Percentiles rank a stretch among this genome's conserved stretches.
These are phyloP conservation scores for Centropus bengalensis DNA, from an alignment of 2,113 vertebrate genomes.

Conservation along the genomic window DNA sequence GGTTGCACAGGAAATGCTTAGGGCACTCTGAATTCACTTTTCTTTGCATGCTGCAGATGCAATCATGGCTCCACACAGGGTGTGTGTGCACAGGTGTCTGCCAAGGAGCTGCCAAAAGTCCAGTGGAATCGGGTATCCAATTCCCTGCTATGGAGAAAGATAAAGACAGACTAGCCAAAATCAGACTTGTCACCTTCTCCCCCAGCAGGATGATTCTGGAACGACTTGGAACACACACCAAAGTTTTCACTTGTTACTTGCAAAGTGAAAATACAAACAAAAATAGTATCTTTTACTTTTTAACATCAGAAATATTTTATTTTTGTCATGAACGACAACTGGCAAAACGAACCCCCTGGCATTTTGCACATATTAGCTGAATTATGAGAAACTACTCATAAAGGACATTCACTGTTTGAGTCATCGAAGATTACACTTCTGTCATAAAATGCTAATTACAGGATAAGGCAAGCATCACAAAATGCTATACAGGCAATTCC, in stretches of 20 bases:
- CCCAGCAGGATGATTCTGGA: neutral
- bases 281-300: neutral
- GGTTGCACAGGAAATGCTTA: neutral
- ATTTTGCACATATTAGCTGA: neutral
- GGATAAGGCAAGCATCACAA: neutral
- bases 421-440: neutral
- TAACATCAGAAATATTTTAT: neutral
- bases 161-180: neutral
- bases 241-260: neutral
- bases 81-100: too few relatives aligned
- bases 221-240: neutral
- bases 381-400: neutral
- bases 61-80: neutral
- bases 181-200: neutral
- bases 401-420: neutral
- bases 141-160: neutral
- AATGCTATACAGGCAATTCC: neutral
- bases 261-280: neutral
- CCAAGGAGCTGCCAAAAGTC: neutral
- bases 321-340: neutral
- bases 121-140: neutral
- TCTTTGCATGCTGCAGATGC: neutral
- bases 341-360: neutral
- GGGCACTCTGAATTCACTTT: neutral
- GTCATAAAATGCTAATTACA: neutral